Conservation (phyloP, 2,797 vertebrate genomes). For the Onychomys torridus region DNA sequence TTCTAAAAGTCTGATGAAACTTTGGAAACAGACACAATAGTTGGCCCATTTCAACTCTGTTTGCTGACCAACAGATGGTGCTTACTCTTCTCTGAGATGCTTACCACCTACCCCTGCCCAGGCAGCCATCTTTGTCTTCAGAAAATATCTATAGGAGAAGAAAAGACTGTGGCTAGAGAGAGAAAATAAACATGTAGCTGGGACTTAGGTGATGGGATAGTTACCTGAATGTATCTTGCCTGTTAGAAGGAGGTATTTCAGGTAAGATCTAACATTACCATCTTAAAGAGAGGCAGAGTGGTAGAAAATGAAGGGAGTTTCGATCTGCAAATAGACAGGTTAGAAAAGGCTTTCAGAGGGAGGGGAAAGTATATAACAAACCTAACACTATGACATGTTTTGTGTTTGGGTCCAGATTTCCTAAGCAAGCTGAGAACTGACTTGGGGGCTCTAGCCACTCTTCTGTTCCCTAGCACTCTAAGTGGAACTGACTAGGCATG, state of each 20-base stretch:
- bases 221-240: background rate
- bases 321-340: background rate
- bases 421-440: background rate
- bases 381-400: background rate
- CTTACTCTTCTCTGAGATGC: background rate
- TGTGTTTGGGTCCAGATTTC: background rate
- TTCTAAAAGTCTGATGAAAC: background rate
- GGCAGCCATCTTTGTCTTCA: constrained; percentile 63
- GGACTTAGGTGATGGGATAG: no score
- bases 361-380: background rate
- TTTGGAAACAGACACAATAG: background rate
- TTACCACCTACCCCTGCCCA: background rate
- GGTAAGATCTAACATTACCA: no score
- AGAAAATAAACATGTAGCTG: background rate
- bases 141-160: background rate
- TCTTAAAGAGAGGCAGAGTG: background rate
- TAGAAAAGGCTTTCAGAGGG: background rate
- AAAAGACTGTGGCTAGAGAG: background rate
- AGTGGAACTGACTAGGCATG: background rate
- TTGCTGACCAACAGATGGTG: background rate
- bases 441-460: background rate
- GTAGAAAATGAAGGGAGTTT: background rate
- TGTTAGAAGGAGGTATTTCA: background rate
- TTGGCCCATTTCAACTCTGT: background rate
- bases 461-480: background rate